phyloP scores from a whole-genome alignment of 1,140 invertebrate genomes.

The Dreissena rostriformis region DNA sequence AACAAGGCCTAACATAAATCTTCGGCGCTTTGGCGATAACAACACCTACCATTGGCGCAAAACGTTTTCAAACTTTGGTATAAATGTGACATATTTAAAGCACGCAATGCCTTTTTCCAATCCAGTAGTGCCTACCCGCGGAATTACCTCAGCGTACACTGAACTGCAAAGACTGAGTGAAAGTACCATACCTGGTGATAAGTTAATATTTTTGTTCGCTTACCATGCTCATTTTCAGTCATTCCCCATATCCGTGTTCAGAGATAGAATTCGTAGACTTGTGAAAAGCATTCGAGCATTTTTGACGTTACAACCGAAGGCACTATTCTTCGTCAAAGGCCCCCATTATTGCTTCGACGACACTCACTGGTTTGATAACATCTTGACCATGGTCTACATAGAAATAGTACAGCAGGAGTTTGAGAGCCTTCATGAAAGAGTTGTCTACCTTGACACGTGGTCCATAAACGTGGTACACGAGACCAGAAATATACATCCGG shows the following conservation, averaged over 20 bases:
- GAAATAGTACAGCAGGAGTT: constrained; percentile 36
- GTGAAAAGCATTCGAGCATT: not conserved
- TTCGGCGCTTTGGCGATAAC: not conserved
- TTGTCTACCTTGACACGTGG: constrained; percentile 34
- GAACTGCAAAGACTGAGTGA: not conserved
- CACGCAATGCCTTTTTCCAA: constrained; percentile 48
- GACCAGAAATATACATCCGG: constrained; percentile 23
- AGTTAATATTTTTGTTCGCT: constrained; percentile 5
- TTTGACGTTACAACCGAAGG: constrained; percentile 2
- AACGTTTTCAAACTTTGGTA: constrained; percentile 27
- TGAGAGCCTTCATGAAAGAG: constrained; percentile 4
- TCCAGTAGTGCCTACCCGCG: not conserved
- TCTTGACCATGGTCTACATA: not conserved
- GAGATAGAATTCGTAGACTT: not conserved
- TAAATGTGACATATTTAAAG: constrained; percentile 30
- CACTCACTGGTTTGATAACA: constrained; percentile 37
- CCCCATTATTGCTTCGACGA: constrained; percentile 25
- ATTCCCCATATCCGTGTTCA: constrained; percentile 11
- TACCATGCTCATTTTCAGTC: constrained; percentile 32
- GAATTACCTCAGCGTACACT: not conserved
- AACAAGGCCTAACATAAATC: not conserved
- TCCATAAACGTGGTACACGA: constrained; percentile 20
- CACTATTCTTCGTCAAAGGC: constrained; percentile 31
- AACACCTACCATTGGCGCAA: constrained; percentile 16
- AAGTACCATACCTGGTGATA: not conserved